Base-by-base conservation (phyloP, 2,888 invertebrate genomes). In the Portevinia maculata region DNA sequence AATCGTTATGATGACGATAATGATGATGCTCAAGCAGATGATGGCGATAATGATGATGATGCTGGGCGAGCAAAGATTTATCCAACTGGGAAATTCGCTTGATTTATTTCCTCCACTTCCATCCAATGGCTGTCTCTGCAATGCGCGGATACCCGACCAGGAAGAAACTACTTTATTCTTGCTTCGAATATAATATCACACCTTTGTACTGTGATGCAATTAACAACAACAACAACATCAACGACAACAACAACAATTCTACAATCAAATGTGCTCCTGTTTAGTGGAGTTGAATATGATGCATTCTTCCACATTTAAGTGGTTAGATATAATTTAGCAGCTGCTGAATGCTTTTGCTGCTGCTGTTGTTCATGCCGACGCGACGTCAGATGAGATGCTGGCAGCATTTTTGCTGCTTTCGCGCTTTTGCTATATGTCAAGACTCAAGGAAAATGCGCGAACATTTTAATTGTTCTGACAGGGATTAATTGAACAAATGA, bases 21-120 rank as follows among this genome's bases (percentile, higher is more conserved):
- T 44, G 46, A 39, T 70, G 62, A 78, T 78, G 24, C 53, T 78
- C 39, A 48, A 59, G 34, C 6, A 34, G 48, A 37, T 62, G 34
- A 30, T 39, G 39, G 28, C 17, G 52, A 52, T 52, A 44, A 74
- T 46, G 60, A 32, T 24, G 55, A 39, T 62, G 67, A 64, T 50
- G 59, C 50, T 34, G 9, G 13, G 3, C 21, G 30, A 52, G 5
- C 13, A 30, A 62, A 64, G 32, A 65, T 52, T 44, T 65, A 88
- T 86, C 86, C 87, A 87, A 87, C 87, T 86, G 88, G 87, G 87
- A 87, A 88, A 88, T 88, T 86, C 85, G 84, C 84, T 85, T 88
- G 87, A 88, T 87, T 87, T 88, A 88, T 88, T 87, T 79, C 71
- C 30, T 50, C 64, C 19, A 32, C 46, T 65, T 41, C 48, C 39